phyloP scores from a whole-genome alignment of 2,888 invertebrate genomes.

The Pherbina coryleti region DNA sequence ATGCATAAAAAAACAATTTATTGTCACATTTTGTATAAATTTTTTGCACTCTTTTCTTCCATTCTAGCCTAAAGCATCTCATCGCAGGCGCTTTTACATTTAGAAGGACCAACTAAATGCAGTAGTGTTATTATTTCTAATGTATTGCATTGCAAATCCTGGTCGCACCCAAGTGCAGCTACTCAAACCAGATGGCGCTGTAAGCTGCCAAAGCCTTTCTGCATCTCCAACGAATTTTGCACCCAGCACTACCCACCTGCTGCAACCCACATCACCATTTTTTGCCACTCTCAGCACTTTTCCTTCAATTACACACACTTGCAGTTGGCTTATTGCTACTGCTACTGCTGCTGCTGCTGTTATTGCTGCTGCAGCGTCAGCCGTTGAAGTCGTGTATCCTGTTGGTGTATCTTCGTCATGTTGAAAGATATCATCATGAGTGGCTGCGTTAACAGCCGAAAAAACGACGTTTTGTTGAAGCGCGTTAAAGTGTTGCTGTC shows the following conservation, averaged over 20 bases:
- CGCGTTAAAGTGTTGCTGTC: constrained; percentile 2
- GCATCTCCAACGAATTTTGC: not conserved
- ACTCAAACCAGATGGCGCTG: too few relatives aligned
- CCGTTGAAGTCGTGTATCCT: not conserved
- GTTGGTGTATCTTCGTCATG: not conserved
- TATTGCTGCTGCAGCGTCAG: not conserved
- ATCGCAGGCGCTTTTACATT: not conserved
- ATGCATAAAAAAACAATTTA: too few relatives aligned
- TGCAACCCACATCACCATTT: not conserved
- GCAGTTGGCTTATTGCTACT: not conserved
- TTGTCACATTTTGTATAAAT: too few relatives aligned
- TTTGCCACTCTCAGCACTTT: constrained; percentile 38
- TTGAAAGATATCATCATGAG: constrained; percentile 8
- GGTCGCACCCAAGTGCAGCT: not conserved
- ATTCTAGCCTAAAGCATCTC: not conserved
- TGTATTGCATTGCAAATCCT: constrained; percentile 1
- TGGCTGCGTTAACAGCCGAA: constrained; percentile 31
- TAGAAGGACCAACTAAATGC: not conserved
- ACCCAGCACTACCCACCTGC: not conserved
- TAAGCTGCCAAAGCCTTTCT: not conserved
- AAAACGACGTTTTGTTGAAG: constrained; percentile 24
- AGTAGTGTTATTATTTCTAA: not conserved
- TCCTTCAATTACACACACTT: constrained; percentile 50
- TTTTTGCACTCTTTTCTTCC: too few relatives aligned
- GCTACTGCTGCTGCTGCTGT: not conserved